These are phyloP conservation scores for Euschistus heros DNA, from an alignment of 1,140 invertebrate species.

Conservation along the genomic window DNA sequence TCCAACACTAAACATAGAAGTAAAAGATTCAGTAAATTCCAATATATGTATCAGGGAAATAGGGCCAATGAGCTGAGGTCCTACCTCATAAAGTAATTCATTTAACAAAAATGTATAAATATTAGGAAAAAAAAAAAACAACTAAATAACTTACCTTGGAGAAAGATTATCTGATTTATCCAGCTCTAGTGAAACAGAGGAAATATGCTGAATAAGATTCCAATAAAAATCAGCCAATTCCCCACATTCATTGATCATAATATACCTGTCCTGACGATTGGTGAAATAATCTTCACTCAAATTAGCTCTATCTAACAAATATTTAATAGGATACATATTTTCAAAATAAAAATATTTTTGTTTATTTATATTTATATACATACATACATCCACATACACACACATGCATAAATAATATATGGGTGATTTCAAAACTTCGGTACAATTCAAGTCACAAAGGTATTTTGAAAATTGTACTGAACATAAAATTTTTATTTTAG, in stretches of 20 bases:
- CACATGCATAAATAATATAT: no score
- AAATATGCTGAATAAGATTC: conserved; percentile 50
- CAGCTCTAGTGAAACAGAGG: conserved; percentile 47
- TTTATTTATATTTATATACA: no score
- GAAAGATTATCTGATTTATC: conserved; percentile 39
- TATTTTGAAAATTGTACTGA: no score
- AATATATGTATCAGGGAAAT: no score
- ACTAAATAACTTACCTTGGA: conserved; percentile 33
- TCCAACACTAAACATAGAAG: no score
- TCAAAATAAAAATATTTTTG: background rate
- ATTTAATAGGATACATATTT: conserved; percentile 16
- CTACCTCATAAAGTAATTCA: no score
- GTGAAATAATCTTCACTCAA: conserved; percentile 96
- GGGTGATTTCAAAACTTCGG: no score
- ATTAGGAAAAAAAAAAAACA: background rate
- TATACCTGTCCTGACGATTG: conserved; percentile 93
- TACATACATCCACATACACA: no score
- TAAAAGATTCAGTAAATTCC: no score
- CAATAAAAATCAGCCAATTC: conserved; percentile 78
- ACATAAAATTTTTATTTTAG: no score
- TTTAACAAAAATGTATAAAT: background rate
- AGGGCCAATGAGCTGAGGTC: no score
- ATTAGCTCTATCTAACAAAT: conserved; percentile 61
- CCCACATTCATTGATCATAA: conserved; percentile 71
- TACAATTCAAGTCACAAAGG: no score